phyloP scores from a whole-genome alignment of 2,888 invertebrate species.

The Taphrorychus bicolor region DNA sequence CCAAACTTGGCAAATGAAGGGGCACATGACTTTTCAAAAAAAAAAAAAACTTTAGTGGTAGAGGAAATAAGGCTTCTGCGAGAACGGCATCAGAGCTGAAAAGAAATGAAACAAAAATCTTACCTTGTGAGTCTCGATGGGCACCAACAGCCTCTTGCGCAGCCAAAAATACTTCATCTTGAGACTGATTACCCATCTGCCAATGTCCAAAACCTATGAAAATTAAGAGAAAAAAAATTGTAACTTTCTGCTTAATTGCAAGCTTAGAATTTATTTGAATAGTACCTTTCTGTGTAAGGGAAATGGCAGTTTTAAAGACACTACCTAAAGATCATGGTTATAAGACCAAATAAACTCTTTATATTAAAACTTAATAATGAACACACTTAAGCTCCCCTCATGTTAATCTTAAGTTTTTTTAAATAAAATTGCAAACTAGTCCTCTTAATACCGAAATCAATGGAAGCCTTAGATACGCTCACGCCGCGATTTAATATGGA shows the following conservation, averaged over 20 bases:
- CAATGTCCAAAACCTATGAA: slow-evolving; percentile 78
- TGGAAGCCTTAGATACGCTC: slow-evolving; percentile 62
- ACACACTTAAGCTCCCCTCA: slow-evolving; percentile 20
- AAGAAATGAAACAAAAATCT: slow-evolving; percentile 64
- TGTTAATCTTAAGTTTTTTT: slow-evolving; percentile 62
- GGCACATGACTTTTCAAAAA: background rate
- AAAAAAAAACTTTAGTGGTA: background rate
- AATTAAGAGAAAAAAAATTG: too few relatives aligned
- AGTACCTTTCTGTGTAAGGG: too few relatives aligned
- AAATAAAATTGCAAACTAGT: slow-evolving; percentile 64
- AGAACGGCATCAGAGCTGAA: slow-evolving; percentile 46
- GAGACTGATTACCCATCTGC: slow-evolving; percentile 83
- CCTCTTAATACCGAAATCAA: slow-evolving; percentile 63
- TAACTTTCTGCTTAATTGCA: too few relatives aligned
- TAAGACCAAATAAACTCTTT: too few relatives aligned
- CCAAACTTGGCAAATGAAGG: background rate
- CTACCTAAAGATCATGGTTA: too few relatives aligned
- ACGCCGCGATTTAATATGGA: slow-evolving; percentile 62
- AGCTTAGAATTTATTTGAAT: too few relatives aligned
- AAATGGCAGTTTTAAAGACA: too few relatives aligned
- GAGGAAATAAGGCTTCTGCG: slow-evolving; percentile 32
- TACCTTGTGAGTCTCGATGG: slow-evolving; percentile 93
- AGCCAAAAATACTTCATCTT: slow-evolving; percentile 85
- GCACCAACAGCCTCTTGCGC: slow-evolving; percentile 79
- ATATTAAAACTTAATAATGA: slow-evolving; percentile 7